Base-by-base conservation (phyloP, 2,888 invertebrate genomes). In the Apodemia mormo region DNA sequence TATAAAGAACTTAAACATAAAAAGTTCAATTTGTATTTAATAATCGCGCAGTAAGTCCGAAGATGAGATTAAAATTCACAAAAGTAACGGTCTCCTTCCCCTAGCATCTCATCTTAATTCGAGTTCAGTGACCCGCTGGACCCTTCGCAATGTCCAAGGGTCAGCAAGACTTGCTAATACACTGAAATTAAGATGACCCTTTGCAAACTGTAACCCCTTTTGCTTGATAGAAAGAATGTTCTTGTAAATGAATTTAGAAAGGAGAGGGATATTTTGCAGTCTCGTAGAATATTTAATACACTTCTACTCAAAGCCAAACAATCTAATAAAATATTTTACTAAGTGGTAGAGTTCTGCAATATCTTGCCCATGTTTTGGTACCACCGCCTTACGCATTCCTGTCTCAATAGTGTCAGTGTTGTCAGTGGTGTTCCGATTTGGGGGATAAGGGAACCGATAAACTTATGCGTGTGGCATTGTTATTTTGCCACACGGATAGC, bases 151-250 rank as follows among this genome's bases (percentile, higher is more conserved):
- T 91, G 87, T 83, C 86, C 87, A 85, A 82, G 83, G 92, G 89
- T 86, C 85, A 79, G 84, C 83, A 90, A 90, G 91, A 90, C 85
- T 89, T 82, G 85, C 85, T 89, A 88, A 90, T 88, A 87, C 88
- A 81, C 84, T 82, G 82, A 92, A 91, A 92, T 92, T 91, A 93
- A 93, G 92, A 93, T 81, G 87, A 88, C 89, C 90, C 90, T 84
- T 86, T 76, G 75, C 76, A 77, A 80, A 84, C 87, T 87, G 85
- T 82, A 85, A 86, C 87, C 87, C 88, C 82, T 79, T 70, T 49
- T 66, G 72, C 76, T 74, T 76, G 64, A 76, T 74, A 75, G 76
- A 68, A 58, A 74, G 71, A 77, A 79, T 78, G 74, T 74, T 74
- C 69, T 74, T 61, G 52, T 66, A 66, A 45, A 29, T 65, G 2